Evolutionary conservation across 2,797 vertebrate genomes (phyloP), one percentile per base, ranked within the genome.

Genomic region (Spea hammondii): DNA sequence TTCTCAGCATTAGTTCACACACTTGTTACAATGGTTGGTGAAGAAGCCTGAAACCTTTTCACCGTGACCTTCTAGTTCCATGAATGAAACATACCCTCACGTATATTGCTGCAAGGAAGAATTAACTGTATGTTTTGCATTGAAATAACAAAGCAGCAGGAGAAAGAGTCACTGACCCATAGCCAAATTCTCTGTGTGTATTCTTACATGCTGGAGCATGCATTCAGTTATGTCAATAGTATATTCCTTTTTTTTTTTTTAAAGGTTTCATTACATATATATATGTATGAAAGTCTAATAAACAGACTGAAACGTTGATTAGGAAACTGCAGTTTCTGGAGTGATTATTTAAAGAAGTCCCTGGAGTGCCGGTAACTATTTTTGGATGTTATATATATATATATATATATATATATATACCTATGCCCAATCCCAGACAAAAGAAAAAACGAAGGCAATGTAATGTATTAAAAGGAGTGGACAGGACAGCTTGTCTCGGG

Each of bases 401-500:
- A 8, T 13, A 72, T 32, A 32, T 32, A 32, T 32, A 73, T 51
- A 32, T 48, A 9, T 51, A 44, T 14, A 49, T 4, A 50, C 13
- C 32, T 72, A 8, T 64, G 50, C 72, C n/a, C 13, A 1, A 32
- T 11, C 8, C 11, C 50, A 12, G 9, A 49, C 46, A 13, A 51
- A 64, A 62, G 14, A 69, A 32, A 32, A 32, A 32, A 32, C 32
- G 45, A 72, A 77, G 11, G 44, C 68, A 77, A 17, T 59, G 5
- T 55, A 60, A 57, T 13, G 55, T 10, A 66, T 76, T 8, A 60
- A 76, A 76, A 17, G 49, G 68, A 76, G 67, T 17, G 44, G 66
- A 75, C 14, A 32, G 45, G 62, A 11, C 17, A 67, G 70, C 70
- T 64, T 82, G 74, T 77, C 64, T 81, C 62, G 32, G 62, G 51